Evolutionary conservation across 1,140 invertebrate genomes (phyloP).

Genomic region (Rhynchophorus ferrugineus): DNA sequence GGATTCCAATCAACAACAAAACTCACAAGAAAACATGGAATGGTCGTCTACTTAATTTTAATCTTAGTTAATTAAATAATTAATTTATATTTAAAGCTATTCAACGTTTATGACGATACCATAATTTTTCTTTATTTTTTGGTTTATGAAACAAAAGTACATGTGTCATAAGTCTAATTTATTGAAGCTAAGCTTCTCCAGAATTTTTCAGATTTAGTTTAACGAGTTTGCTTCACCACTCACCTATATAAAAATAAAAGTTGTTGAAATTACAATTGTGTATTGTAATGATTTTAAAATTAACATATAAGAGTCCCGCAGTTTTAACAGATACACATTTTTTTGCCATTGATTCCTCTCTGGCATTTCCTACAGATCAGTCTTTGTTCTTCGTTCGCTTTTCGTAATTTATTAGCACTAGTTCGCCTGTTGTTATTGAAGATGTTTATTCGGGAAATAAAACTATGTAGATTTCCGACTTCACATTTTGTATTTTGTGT

Average conservation of each 20-base stretch:
- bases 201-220: neutral
- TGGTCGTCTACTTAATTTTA: conserved; percentile 22
- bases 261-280: neutral
- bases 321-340: neutral
- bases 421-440: neutral
- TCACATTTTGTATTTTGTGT: neutral
- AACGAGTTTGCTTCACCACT: neutral
- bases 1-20: conserved; percentile 14
- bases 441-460: neutral
- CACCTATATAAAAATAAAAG: neutral
- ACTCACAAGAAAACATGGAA: conserved; percentile 34
- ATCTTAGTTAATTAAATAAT: neutral
- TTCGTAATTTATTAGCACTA: neutral
- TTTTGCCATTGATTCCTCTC: no score
- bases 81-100: neutral
- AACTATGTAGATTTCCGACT: neutral
- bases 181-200: neutral
- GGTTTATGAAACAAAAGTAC: neutral
- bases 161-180: neutral
- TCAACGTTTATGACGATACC: neutral
- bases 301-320: neutral
- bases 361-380: no score
- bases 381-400: neutral
- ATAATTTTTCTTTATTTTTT: neutral
- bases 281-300: neutral